Base-by-base conservation (phyloP, 2,888 invertebrate species). In the Blomia tropicalis region DNA sequence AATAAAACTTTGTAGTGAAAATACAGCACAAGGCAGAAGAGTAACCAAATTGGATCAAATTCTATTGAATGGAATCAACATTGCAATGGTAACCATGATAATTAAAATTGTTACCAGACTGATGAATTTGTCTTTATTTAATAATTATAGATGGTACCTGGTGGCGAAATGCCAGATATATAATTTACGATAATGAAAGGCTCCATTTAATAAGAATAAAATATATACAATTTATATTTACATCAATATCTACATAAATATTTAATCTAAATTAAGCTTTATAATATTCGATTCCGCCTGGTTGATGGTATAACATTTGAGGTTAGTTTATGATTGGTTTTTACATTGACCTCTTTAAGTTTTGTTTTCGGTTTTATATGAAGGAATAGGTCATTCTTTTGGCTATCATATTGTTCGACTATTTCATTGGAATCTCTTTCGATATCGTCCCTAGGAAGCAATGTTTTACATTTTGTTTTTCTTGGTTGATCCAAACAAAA, bases 21-120 rank as follows among this genome's bases (percentile, higher is more conserved):
- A 87, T 56, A 98, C 98, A 0, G 85, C 92, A 0, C 96, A 98
- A 76, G 93, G 93, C 31, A 80, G 92, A 69, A 80, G 95, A 73
- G 86, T 98, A 41, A 98, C 96, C 0, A 93, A 92, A 75, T 76
- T 99, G 63, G 96, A 99, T 75, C 90, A 93, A 76, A 98, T 99
- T 71, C 80, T 99, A 61, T 77, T 99, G 11, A 99, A 98, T 76
- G 98, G 98, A 69, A 99, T 96, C 73, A 95, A 98, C 73, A 96
- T 99, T 65, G 95, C 96, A 23, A 98, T 98, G 98, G 87, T 87
- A n/a, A n/a, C n/a, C n/a, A n/a, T n/a, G n/a, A n/a, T n/a, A n/a
- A n/a, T n/a, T n/a, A n/a, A n/a, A n/a, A n/a, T n/a, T n/a, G n/a
- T n/a, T n/a, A n/a, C n/a, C n/a, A n/a, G n/a, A n/a, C n/a, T n/a